These are phyloP conservation scores for Cyprinella venusta DNA, from an alignment of 2,797 vertebrate species.

Conservation along the genomic window DNA sequence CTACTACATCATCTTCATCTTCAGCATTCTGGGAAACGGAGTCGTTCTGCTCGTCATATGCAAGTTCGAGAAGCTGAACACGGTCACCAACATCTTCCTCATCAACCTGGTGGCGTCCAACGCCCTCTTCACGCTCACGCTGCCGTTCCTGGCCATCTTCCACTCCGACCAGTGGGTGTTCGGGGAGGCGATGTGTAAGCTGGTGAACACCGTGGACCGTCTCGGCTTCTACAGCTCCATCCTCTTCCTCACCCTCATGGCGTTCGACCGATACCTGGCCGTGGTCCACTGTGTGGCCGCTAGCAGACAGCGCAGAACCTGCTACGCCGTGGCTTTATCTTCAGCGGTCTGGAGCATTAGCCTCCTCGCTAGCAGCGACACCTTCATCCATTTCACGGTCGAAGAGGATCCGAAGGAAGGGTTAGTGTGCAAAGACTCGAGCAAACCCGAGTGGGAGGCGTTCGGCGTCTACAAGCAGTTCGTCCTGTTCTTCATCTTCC, in stretches of 20 bases:
- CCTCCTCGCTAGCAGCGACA: slow-evolving; percentile 68
- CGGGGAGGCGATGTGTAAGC: slow-evolving; percentile 71
- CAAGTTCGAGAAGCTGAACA: slow-evolving; percentile 78
- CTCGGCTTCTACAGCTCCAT: slow-evolving; percentile 81
- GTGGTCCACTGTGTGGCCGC: slow-evolving; percentile 75
- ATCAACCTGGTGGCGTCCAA: slow-evolving; percentile 80
- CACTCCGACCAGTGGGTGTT: slow-evolving; percentile 73
- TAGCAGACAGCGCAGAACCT: slow-evolving; percentile 59
- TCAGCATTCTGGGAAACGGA: slow-evolving; percentile 75
- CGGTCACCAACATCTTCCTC: slow-evolving; percentile 81
- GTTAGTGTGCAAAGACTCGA: slow-evolving; percentile 47
- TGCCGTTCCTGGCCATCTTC: slow-evolving; percentile 76
- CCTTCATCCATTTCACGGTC: slow-evolving; percentile 65
- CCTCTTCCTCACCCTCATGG: slow-evolving; percentile 79
- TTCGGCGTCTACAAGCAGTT: slow-evolving; percentile 73
- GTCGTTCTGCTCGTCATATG: slow-evolving; percentile 76
- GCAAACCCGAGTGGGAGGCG: slow-evolving; percentile 8
- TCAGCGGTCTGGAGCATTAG: slow-evolving; percentile 74
- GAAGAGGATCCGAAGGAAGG: not conserved
- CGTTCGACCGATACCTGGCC: slow-evolving; percentile 80
- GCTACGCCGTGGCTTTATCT: slow-evolving; percentile 70
- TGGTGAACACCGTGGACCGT: slow-evolving; percentile 68
- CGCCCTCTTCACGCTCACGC: slow-evolving; percentile 72
- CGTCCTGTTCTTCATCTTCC: slow-evolving; percentile 76
- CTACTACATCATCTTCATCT: slow-evolving; percentile 73